Evolutionary conservation across 1,140 invertebrate species (phyloP).

Genomic region (Diabrotica undecimpunctata): DNA sequence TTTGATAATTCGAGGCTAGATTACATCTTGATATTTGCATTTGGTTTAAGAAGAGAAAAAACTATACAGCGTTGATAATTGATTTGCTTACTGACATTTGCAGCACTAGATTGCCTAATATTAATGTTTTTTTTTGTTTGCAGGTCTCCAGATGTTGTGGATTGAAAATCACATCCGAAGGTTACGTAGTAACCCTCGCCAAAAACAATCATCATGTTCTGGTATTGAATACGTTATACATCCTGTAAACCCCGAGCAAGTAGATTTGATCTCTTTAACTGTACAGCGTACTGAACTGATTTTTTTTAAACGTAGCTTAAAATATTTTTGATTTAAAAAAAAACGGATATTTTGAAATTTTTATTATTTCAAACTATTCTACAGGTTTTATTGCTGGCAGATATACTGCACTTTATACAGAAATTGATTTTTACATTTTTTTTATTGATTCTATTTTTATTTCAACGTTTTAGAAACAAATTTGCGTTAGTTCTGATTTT

Average conservation of each 20-base stretch:
- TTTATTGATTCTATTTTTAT: constrained; percentile 8
- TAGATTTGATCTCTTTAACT: constrained; percentile 43
- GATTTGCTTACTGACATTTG: too few relatives aligned
- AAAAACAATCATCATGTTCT: constrained; percentile 98
- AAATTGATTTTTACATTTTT: constrained; percentile 7
- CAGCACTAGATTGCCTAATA: too few relatives aligned
- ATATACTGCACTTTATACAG: not conserved
- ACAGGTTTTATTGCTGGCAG: not conserved
- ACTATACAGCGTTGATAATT: too few relatives aligned
- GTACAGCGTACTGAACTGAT: constrained; percentile 46
- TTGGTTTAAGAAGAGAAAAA: too few relatives aligned
- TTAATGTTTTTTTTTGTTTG: constrained; percentile 33
- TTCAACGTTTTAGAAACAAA: constrained; percentile 14
- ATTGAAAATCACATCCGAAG: constrained; percentile 93
- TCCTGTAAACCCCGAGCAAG: constrained; percentile 59
- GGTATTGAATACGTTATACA: constrained; percentile 91
- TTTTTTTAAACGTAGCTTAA: constrained; percentile 36
- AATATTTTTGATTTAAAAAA: constrained; percentile 28
- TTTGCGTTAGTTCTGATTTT: constrained; percentile 25
- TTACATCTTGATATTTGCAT: too few relatives aligned
- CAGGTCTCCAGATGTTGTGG: constrained; percentile 96
- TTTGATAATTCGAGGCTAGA: too few relatives aligned
- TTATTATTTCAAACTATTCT: constrained; percentile 19
- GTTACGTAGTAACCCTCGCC: constrained; percentile 93
- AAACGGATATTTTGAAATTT: constrained; percentile 27